A percentile compares a stretch with the other conserved stretches of the same genome.
These are phyloP conservation scores for Eurois occulta DNA, from an alignment of 2,888 invertebrate species.

Conservation along the genomic window DNA sequence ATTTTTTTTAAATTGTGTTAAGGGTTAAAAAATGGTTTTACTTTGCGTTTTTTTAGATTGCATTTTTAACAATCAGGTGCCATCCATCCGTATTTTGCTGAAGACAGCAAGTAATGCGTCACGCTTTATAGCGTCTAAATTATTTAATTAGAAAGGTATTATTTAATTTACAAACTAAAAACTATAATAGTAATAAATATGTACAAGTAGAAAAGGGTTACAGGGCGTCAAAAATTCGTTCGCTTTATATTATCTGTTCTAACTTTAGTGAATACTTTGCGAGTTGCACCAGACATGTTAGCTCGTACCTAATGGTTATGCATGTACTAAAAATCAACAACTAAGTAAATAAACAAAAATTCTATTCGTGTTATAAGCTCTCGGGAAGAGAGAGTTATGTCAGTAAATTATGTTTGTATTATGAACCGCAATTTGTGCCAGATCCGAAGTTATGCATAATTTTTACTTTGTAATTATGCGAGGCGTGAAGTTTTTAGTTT, in stretches of 20 bases:
- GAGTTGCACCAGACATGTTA: not conserved
- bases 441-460: not conserved
- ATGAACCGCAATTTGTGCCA: not conserved
- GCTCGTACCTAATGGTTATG: not conserved
- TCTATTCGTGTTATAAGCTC: not conserved
- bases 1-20: no score
- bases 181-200: no score
- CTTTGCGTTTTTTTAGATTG: not conserved
- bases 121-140: conserved; percentile 20
- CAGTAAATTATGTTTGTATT: not conserved
- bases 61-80: not conserved
- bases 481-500: not conserved
- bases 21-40: no score
- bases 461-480: not conserved
- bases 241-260: no score
- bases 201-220: no score
- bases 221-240: no score
- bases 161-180: no score
- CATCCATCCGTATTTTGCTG: not conserved
- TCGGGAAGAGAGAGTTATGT: not conserved
- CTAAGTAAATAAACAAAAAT: not conserved
- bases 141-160: no score
- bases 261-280: conserved; percentile 14
- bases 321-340: not conserved
- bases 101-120: conserved; percentile 25